Evolutionary conservation across 2,888 invertebrate species (phyloP), one percentile per base, ranked within the genome.

Genomic region (Leucophenga maculata): DNA sequence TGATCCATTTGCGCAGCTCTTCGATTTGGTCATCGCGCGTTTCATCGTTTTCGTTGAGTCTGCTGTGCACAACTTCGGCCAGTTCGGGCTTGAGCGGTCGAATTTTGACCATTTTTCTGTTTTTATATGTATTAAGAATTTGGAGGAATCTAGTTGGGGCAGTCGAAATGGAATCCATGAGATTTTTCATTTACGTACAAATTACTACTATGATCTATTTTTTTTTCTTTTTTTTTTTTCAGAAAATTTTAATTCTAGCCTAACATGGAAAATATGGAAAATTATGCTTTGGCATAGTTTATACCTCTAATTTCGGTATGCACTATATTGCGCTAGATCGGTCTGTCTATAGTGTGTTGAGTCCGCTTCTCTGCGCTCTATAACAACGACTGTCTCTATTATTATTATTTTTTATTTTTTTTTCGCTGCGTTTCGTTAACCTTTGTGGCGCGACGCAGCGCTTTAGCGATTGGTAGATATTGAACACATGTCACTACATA

Each of bases 1-100:
- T 75, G n/a, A 91, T 82, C 91, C 91, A 91, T n/a, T 86, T 80
- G 65, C 88, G 87, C 11, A 91, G 85, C 55, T 87, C 82, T 57
- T 85, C 76, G 39, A 91, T 86, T 48, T 46, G 46, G 14, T 20
- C 20, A 14, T 64, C 62, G 14, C 62, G 62, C 8, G 86, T 77
- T 0, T 82, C 78, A 1, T 88, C 88, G 72, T 87, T 87, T 80
- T 91, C 91, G 64, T 89, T 87, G 26, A 91, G 78, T 70, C 90
- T 88, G 11, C 82, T 82, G 57, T 79, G 83, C 3, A 91, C 91
- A 72, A 87, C 85, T 73, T 86, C 85, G 70, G 81, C 82, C 69
- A 88, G 76, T 67, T 81, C 82, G 9, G 82, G 76, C 69, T 75
- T 75, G 62, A 88, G 74, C 59, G 84, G 74, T 72, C 88, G 80